Base-by-base conservation (phyloP, 92 coral and sea anemone species). In the Paragorgia papillata region DNA sequence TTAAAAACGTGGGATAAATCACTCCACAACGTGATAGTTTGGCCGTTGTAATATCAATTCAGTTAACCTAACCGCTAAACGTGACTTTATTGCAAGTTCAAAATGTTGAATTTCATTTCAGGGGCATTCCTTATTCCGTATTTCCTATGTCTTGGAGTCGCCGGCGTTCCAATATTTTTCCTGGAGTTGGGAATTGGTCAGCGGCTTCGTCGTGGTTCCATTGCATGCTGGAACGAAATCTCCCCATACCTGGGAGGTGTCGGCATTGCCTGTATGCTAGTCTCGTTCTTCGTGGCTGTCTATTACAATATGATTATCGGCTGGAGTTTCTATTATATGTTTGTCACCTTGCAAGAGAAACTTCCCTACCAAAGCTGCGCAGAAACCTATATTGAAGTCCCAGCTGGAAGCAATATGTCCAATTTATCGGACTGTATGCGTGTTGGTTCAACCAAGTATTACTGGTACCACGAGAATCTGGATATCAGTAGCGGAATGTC, bases 301-400 rank as follows among this genome's bases (percentile, higher is more conserved):
- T 92, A 92, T 79, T 92, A 92, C 87, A 92, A 92, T 86, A 92
- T 92, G 97, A 87, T 92, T 57, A 92, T 92, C n/a, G 89, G 96
- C 0, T 92, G 97, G 97, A 85, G 92, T 46, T 92, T 92, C 48
- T 92, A 92, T 53, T 92, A 92, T 27, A 74, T 90, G 83, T 92
- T 92, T 62, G 92, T 95, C 0, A 85, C 97, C 22, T 87, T 89
- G 86, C 97, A 92, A 66, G 64, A 70, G 22, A 88, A 85, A 25
- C 71, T 92, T 9, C 97, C 97, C 0, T 92, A 90, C 44, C 18
- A 86, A 0, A 0, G 0, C 7, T 92, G 97, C 64, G 90, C 96
- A 7, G 29, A 32, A 27, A n/a, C n/a, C n/a, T n/a, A n/a, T n/a
- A n/a, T n/a, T n/a, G 10, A 65, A 17, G 14, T 21, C 35, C 1